Evolutionary conservation across 2,113 vertebrate species (phyloP).

Genomic region (Engraulis encrasicolus): DNA sequence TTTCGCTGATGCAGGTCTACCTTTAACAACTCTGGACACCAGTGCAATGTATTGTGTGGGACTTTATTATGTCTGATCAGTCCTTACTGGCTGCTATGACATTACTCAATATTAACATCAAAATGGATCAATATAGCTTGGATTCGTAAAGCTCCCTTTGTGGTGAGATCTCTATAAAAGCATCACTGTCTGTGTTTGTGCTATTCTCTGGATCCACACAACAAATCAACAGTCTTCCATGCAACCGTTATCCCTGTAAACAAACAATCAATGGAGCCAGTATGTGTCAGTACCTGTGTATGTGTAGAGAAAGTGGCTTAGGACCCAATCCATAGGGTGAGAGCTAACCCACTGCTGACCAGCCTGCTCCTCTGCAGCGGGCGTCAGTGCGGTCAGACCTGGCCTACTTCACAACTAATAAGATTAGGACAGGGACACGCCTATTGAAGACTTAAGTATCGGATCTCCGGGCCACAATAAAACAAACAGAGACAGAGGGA

Average conservation of each 20-base stretch:
- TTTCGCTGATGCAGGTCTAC: too few species aligned
- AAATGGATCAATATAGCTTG: too few species aligned
- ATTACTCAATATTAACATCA: too few species aligned
- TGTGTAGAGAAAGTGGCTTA: neutral
- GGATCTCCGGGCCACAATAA: slow-evolving; percentile 46
- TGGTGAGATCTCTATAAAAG: too few species aligned
- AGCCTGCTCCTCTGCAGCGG: slow-evolving; percentile 28
- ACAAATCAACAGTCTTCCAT: too few species aligned
- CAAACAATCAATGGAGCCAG: neutral
- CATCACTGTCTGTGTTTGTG: too few species aligned
- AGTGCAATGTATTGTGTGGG: too few species aligned
- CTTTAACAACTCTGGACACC: too few species aligned
- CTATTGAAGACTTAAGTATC: slow-evolving; percentile 21
- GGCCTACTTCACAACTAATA: slow-evolving; percentile 63
- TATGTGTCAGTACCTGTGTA: neutral
- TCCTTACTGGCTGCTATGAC: too few species aligned
- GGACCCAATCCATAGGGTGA: neutral
- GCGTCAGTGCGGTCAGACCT: slow-evolving; percentile 39
- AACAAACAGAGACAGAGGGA: neutral
- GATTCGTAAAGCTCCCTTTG: too few species aligned
- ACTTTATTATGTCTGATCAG: too few species aligned
- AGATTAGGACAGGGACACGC: slow-evolving; percentile 52
- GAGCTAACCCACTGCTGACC: neutral
- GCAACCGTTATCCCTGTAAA: neutral
- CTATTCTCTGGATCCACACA: neutral